Conservation (phyloP, 2,888 invertebrate genomes). For the Scaptomyza polygonia region DNA sequence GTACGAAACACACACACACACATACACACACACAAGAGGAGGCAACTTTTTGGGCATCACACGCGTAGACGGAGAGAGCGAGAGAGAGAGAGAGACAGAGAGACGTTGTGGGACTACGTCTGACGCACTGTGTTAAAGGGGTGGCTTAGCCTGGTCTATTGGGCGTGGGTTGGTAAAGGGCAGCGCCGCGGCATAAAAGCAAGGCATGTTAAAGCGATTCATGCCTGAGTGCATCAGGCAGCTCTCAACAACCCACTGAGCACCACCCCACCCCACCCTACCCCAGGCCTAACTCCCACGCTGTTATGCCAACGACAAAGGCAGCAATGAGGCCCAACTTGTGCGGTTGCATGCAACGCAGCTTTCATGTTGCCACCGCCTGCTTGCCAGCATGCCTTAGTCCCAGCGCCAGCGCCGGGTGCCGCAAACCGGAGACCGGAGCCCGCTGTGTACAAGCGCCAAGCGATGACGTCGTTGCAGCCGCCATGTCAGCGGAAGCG, state of each 20-base stretch:
- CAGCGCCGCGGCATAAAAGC: slow-evolving; percentile 60
- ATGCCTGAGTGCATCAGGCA: slow-evolving; percentile 72
- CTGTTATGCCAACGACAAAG: slow-evolving; percentile 58
- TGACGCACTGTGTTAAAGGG: slow-evolving; percentile 1
- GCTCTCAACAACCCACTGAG: slow-evolving; percentile 19
- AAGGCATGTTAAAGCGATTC: slow-evolving; percentile 71
- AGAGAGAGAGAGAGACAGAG: background rate
- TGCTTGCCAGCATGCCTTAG: slow-evolving; percentile 11
- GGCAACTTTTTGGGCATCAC: slow-evolving; percentile 49
- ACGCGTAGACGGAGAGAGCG: background rate
- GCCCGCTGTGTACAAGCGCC: slow-evolving; percentile 35
- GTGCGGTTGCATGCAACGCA: slow-evolving; percentile 76
- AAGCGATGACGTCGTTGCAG: slow-evolving; percentile 45
- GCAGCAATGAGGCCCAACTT: slow-evolving; percentile 69
- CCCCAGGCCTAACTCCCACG: slow-evolving; percentile 2
- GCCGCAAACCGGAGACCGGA: background rate
- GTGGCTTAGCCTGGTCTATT: background rate
- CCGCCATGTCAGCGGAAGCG: slow-evolving; percentile 76
- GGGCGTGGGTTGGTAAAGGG: background rate
- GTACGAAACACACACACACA: slow-evolving; percentile 4
- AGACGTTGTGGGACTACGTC: background rate
- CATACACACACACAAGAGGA: slow-evolving; percentile 9
- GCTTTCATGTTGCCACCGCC: slow-evolving; percentile 69
- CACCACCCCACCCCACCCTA: background rate
- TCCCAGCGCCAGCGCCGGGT: background rate